Conservation (phyloP, 2,797 vertebrate genomes). For the Hafferia zeledoni region DNA sequence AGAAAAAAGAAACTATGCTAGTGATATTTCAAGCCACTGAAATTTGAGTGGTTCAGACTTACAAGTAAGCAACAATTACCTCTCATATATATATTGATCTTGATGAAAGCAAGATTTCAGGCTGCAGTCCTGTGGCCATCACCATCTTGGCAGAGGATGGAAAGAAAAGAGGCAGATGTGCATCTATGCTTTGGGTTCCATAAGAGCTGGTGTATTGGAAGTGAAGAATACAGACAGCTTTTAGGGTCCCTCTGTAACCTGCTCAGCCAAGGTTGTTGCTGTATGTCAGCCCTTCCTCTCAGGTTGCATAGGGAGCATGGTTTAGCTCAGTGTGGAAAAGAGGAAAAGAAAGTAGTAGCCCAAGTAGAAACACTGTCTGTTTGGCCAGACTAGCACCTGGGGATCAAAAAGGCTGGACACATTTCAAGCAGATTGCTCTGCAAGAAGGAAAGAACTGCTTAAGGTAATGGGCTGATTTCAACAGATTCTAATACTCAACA, state of each 20-base stretch:
- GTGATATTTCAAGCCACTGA: neutral
- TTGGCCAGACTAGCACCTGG: neutral
- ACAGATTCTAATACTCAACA: neutral
- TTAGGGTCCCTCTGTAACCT: neutral
- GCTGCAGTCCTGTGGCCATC: neutral
- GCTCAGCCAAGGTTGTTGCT: neutral
- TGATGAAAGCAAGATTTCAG: neutral
- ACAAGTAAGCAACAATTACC: neutral
- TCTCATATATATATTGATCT: neutral
- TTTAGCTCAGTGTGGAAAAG: neutral
- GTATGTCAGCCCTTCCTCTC: rapidly evolving
- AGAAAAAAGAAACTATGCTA: neutral
- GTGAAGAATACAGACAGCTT: neutral
- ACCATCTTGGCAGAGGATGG: neutral
- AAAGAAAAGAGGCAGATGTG: neutral
- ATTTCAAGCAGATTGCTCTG: neutral
- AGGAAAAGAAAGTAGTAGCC: neutral
- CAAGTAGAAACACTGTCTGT: neutral
- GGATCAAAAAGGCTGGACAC: neutral
- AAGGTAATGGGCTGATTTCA: neutral
- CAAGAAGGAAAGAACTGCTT: neutral
- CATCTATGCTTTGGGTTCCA: neutral
- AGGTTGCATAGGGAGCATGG: neutral
- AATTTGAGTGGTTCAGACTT: neutral
- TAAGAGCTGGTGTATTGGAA: neutral